phyloP scores from a whole-genome alignment of 2,888 invertebrate genomes.

The Ornithoptera alexandrae region DNA sequence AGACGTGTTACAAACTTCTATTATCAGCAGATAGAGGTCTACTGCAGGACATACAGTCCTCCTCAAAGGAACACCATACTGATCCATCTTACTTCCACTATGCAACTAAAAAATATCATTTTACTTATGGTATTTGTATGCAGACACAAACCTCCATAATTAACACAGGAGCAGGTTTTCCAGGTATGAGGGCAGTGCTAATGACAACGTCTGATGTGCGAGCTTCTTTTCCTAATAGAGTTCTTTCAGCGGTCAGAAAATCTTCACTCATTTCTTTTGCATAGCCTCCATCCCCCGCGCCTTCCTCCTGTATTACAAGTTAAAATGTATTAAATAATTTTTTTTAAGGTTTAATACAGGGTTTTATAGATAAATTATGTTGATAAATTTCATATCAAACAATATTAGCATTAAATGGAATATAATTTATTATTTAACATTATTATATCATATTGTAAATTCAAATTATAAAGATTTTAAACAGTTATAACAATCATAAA shows the following conservation, averaged over 20 bases:
- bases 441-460: too few relatives aligned
- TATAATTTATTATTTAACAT: too few relatives aligned
- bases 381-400: too few relatives aligned
- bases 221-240: conserved; percentile 91
- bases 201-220: conserved; percentile 92
- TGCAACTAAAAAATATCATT: too few relatives aligned
- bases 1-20: too few relatives aligned
- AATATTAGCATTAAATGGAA: too few relatives aligned
- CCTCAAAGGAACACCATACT: too few relatives aligned
- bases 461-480: too few relatives aligned
- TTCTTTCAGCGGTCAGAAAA: conserved; percentile 92
- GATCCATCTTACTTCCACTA: too few relatives aligned
- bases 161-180: conserved; percentile 89
- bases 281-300: conserved; percentile 82
- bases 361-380: neutral
- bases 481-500: too few relatives aligned
- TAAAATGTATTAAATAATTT: neutral
- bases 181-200: conserved; percentile 94
- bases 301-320: conserved; percentile 81
- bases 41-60: too few relatives aligned
- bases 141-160: conserved; percentile 83
- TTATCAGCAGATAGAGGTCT: too few relatives aligned
- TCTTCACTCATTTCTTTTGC: conserved; percentile 93
- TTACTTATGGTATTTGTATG: neutral
- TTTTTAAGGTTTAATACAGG: neutral